A percentile compares a stretch with the other conserved stretches of the same genome.
These are phyloP conservation scores for Keiferia lycopersicella DNA, from an alignment of 2,888 invertebrate genomes.

Conservation along the genomic window DNA sequence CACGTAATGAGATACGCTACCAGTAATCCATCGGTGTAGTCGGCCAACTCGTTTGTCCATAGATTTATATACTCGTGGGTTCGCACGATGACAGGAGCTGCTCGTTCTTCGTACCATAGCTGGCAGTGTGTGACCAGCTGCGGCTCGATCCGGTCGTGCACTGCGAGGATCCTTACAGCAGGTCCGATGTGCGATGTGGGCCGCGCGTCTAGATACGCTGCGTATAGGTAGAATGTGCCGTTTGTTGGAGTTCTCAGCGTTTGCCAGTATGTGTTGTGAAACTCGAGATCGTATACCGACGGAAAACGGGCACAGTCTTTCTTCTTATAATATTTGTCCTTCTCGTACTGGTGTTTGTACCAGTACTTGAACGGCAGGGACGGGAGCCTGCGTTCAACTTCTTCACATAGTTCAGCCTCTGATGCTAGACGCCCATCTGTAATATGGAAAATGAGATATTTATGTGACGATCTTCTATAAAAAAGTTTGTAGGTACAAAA, in stretches of 20 bases:
- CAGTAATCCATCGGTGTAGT: constrained; percentile 94
- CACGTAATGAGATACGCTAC: constrained; percentile 96
- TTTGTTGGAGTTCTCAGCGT: constrained; percentile 88
- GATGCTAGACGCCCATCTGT: constrained; percentile 66
- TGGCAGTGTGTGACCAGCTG: constrained; percentile 91
- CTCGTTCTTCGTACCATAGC: constrained; percentile 93
- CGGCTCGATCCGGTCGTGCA: constrained; percentile 95
- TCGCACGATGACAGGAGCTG: constrained; percentile 90
- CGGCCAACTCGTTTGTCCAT: constrained; percentile 97
- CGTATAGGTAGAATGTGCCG: constrained; percentile 95
- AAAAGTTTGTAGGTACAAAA: neutral
- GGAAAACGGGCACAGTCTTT: constrained; percentile 92
- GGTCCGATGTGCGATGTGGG: constrained; percentile 90
- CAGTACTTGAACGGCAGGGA: constrained; percentile 93
- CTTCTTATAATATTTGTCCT: constrained; percentile 84
- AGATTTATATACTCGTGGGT: constrained; percentile 95
- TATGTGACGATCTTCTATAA: too few species aligned
- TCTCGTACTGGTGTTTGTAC: constrained; percentile 90
- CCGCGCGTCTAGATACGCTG: constrained; percentile 93
- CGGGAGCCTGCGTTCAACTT: constrained; percentile 90
- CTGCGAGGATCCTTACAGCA: constrained; percentile 90
- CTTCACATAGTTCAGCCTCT: constrained; percentile 88
- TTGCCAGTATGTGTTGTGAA: constrained; percentile 97
- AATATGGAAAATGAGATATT: neutral
- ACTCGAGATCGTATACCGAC: constrained; percentile 93